Evolutionary conservation across 92 coral and sea anemone species (phyloP), one percentile per base, ranked within the genome.

Genomic region (Heteractis magnifica): DNA sequence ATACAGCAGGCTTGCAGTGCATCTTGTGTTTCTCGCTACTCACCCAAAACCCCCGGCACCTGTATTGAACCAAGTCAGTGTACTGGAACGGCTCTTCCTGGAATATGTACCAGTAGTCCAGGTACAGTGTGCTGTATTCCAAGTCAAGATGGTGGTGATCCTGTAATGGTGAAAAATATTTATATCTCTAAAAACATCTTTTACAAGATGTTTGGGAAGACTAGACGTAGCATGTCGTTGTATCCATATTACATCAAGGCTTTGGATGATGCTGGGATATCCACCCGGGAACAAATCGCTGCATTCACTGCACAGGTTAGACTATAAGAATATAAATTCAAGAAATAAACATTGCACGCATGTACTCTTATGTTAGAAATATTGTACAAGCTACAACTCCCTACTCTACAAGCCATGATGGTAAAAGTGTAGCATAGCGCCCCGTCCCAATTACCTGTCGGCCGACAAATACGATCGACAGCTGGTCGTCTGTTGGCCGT

Each of bases 261-360:
- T 76, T 34, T 92, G 76, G 56, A 71, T 80, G 88, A 84, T 13
- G 92, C 91, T 44, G 85, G 84, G 21, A 76, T 92, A n/a, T 55
- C 80, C 0, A 72, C 81, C 4, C 80, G 65, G 49, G 68, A 10
- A 3, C 84, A 83, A 75, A 87, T 83, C 48, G 88, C 92, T 10
- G 89, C 92, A 10, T 89, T 92, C 41, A 77, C 88, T 0, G 91
- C 95, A 5, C 95, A 92, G 86, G 94, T 91, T 71, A 71, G 84
- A 56, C 15, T 56, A 10, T 52, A 6, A 15, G 9, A 8, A 23
- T 5, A 49, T 4, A 81, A 76, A 83, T 8, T 55, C 34, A 56
- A 19, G 34, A 51, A 77, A 8, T 0, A 12, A 60, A 51, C 15
- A 34, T 70, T 71, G 26, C 26, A 26, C 26, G 26, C 26, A 26